A percentile compares a stretch with the other conserved stretches of the same genome.
Conservation (phyloP, 2,888 invertebrate genomes). For the Chromoteleia sp. region DNA sequence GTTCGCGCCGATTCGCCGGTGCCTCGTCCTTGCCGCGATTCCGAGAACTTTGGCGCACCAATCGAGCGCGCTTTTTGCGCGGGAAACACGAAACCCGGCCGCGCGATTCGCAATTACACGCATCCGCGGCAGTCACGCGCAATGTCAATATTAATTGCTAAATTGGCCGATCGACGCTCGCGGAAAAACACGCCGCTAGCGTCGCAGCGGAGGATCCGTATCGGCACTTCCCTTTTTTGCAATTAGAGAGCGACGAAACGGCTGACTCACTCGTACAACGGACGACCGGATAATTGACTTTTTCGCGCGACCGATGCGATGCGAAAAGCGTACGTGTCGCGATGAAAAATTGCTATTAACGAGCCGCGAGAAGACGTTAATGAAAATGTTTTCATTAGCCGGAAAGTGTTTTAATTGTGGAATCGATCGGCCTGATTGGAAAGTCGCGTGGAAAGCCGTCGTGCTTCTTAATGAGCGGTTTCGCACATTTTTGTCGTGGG, state of each 20-base stretch:
- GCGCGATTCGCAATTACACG: slow-evolving; percentile 79
- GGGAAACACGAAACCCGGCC: slow-evolving; percentile 72
- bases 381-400: slow-evolving; percentile 65
- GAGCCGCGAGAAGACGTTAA: slow-evolving; percentile 37
- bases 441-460: slow-evolving; percentile 45
- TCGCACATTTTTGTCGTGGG: slow-evolving; percentile 43
- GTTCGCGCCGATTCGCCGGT: slow-evolving; percentile 71
- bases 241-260: slow-evolving; percentile 41
- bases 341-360: slow-evolving; percentile 59
- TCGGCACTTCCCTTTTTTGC: slow-evolving; percentile 37
- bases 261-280: slow-evolving; percentile 20
- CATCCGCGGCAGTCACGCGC: slow-evolving; percentile 80
- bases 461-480: slow-evolving; percentile 39
- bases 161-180: slow-evolving; percentile 76
- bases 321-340: slow-evolving; percentile 50
- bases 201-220: slow-evolving; percentile 2
- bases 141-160: slow-evolving; percentile 82
- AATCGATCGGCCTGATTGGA: slow-evolving; percentile 41
- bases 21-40: slow-evolving; percentile 76
- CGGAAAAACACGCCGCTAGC: slow-evolving; percentile 61
- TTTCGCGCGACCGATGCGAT: slow-evolving; percentile 46
- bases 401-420: slow-evolving; percentile 46
- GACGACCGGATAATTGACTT: slow-evolving; percentile 55
- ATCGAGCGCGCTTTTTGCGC: slow-evolving; percentile 69
- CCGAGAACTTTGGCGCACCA: slow-evolving; percentile 75